Evolutionary conservation across 1,140 invertebrate genomes (phyloP).

Genomic region (Heliothis subflexa): DNA sequence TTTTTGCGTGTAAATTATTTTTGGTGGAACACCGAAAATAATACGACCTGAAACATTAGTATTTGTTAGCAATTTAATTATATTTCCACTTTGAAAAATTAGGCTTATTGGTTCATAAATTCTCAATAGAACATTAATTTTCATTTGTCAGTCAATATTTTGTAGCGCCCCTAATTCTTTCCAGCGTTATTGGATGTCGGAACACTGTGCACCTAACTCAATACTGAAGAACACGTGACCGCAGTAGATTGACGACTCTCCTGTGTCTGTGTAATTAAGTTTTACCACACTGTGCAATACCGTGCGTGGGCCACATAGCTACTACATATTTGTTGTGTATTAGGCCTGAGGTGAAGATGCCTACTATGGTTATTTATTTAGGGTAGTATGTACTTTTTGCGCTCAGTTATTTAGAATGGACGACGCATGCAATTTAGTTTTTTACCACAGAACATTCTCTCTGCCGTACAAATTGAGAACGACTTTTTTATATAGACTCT

Average conservation of each 20-base stretch:
- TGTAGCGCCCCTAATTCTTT: constrained; percentile 48
- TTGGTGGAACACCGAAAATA: neutral
- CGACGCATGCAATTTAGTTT: no score
- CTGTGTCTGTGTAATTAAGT: constrained; percentile 66
- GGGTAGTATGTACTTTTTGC: constrained; percentile 17
- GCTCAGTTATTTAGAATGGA: constrained; percentile 1
- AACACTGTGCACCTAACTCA: constrained; percentile 49
- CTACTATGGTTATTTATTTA: constrained; percentile 24
- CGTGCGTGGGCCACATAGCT: constrained; percentile 24
- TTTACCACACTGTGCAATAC: constrained; percentile 53
- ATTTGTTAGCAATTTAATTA: neutral
- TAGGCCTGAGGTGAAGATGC: neutral
- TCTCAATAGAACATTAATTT: constrained; percentile 31
- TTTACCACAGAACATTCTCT: no score
- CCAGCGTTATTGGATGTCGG: constrained; percentile 48
- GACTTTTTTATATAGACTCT: neutral
- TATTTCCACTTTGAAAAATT: constrained; percentile 13
- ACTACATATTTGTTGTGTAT: constrained; percentile 33
- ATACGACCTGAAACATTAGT: neutral
- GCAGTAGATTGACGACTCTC: constrained; percentile 66
- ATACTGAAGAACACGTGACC: constrained; percentile 66
- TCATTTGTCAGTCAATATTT: constrained; percentile 48
- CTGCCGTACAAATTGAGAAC: no score
- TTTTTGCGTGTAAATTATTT: neutral
- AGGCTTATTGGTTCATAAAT: neutral